phyloP scores from a whole-genome alignment of 2,888 invertebrate species.

The Orchestes rusci region DNA sequence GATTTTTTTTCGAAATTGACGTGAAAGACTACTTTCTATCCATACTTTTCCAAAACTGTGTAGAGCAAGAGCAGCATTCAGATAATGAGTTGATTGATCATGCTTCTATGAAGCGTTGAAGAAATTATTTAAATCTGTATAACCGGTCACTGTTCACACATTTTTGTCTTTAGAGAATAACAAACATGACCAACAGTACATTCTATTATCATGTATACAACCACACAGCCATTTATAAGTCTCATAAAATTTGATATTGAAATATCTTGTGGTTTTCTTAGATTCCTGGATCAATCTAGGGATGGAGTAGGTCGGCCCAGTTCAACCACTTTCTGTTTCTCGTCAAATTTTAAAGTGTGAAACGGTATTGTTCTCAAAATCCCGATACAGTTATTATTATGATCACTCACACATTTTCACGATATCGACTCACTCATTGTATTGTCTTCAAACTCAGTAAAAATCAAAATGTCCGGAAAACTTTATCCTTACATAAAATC shows the following conservation, averaged over 20 bases:
- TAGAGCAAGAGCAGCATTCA: conserved; percentile 10
- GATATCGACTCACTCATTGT: too few species aligned
- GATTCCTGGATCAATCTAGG: too few species aligned
- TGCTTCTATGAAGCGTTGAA: conserved; percentile 6
- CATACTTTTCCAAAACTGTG: conserved; percentile 11
- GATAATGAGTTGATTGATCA: conserved; percentile 9
- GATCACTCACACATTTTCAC: too few species aligned
- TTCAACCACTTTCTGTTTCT: too few species aligned
- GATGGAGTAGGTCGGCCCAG: too few species aligned
- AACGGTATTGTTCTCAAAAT: too few species aligned
- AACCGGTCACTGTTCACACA: conserved; percentile 9
- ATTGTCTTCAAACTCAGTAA: too few species aligned
- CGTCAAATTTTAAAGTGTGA: too few species aligned
- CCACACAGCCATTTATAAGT: conserved; percentile 15
- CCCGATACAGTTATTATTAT: too few species aligned
- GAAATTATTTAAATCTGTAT: conserved; percentile 5
- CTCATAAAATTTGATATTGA: conserved; percentile 12
- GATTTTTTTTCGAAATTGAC: conserved; percentile 10
- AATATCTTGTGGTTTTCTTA: conserved; percentile 9
- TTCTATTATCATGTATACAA: conserved; percentile 15
- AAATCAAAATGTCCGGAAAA: too few species aligned
- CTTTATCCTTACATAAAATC: too few species aligned
- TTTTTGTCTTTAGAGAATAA: conserved; percentile 17
- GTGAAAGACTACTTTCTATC: conserved; percentile 10
- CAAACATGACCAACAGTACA: conserved; percentile 19